Conservation (phyloP, 2,888 invertebrate species). For the Anoplius nigerrimus region DNA sequence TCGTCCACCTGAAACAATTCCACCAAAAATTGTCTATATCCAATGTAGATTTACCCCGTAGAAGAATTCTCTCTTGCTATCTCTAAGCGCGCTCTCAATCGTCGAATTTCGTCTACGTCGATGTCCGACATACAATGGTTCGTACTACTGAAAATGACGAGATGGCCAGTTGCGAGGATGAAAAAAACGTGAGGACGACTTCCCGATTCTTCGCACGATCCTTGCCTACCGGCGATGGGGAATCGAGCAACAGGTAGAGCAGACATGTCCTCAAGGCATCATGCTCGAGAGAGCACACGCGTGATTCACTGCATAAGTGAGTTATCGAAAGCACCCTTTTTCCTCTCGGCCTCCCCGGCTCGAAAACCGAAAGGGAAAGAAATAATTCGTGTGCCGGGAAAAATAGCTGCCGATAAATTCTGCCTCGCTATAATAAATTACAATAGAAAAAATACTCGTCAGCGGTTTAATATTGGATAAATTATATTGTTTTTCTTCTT, state of each 20-base stretch:
- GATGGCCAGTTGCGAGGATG: too few relatives aligned
- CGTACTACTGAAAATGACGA: too few relatives aligned
- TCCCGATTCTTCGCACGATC: slow-evolving; percentile 53
- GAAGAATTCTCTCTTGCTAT: too few relatives aligned
- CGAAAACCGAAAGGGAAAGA: slow-evolving; percentile 24
- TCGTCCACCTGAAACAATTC: slow-evolving; percentile 69
- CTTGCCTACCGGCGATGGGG: slow-evolving; percentile 49
- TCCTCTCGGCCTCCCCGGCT: slow-evolving; percentile 24
- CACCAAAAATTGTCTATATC: too few relatives aligned
- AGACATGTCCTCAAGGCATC: slow-evolving; percentile 63
- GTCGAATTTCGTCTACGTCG: background rate
- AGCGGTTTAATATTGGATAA: too few relatives aligned
- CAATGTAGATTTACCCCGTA: background rate
- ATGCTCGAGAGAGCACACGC: slow-evolving; percentile 56
- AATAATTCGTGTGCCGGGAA: slow-evolving; percentile 28
- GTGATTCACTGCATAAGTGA: slow-evolving; percentile 58
- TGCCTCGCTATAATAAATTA: too few relatives aligned
- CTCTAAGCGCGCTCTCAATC: background rate
- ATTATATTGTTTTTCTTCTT: too few relatives aligned
- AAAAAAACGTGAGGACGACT: slow-evolving; percentile 11
- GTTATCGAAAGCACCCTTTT: slow-evolving; percentile 52
- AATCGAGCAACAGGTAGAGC: slow-evolving; percentile 71
- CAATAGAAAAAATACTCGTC: too few relatives aligned
- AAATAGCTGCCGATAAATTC: slow-evolving; percentile 18
- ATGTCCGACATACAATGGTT: too few relatives aligned